Conservation (phyloP, 2,888 invertebrate genomes). For the Leptinotarsa haldemani region DNA sequence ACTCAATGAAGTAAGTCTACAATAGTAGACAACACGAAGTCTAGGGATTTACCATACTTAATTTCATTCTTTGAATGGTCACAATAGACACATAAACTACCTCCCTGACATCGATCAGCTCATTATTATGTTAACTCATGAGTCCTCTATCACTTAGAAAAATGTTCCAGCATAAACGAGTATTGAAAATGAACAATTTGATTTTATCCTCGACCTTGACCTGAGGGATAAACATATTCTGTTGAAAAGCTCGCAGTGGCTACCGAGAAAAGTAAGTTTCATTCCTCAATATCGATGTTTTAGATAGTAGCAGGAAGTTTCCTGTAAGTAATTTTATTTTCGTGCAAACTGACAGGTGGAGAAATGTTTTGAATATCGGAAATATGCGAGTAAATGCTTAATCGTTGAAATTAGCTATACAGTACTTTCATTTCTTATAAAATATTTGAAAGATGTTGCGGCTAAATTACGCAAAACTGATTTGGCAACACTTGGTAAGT, state of each 20-base stretch:
- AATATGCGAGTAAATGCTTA: neutral
- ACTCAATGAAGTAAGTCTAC: neutral
- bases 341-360: neutral
- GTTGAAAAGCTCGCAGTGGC: neutral
- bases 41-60: conserved; percentile 8
- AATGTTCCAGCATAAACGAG: neutral
- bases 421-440: conserved; percentile 1
- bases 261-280: neutral
- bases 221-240: neutral
- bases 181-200: neutral
- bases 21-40: conserved; percentile 4
- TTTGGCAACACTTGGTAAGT: neutral
- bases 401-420: neutral
- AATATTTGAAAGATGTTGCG: conserved; percentile 2
- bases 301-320: neutral
- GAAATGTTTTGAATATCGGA: neutral
- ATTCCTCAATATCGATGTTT: neutral
- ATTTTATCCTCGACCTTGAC: neutral
- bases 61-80: conserved; percentile 4
- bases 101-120: conserved; percentile 8
- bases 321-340: neutral
- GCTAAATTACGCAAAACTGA: neutral
- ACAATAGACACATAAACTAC: conserved; percentile 14
- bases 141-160: conserved; percentile 4
- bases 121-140: conserved; percentile 9